A percentile compares a stretch with the other conserved stretches of the same genome.
These are phyloP conservation scores for Dilophus febrilis DNA, from an alignment of 2,888 invertebrate genomes.

Conservation along the genomic window DNA sequence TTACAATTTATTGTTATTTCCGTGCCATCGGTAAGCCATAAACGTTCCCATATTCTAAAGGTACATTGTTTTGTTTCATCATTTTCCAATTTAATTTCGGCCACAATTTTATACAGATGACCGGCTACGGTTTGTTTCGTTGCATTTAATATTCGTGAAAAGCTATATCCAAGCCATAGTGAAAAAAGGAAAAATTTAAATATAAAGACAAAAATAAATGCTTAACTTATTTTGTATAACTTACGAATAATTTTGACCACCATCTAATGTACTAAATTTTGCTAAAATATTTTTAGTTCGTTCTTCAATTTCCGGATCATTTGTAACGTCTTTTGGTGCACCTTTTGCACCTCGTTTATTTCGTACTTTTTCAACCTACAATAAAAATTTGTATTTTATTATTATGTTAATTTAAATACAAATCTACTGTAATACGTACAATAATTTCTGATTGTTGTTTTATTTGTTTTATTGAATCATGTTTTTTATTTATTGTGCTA, in stretches of 20 bases:
- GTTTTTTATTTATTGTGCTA: too few relatives aligned
- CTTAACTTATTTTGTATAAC: neutral
- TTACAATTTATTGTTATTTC: slow-evolving; percentile 24
- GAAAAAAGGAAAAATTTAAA: too few relatives aligned
- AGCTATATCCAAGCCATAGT: slow-evolving; percentile 14
- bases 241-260: neutral
- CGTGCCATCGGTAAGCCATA: slow-evolving; percentile 31
- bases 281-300: too few relatives aligned
- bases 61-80: slow-evolving; percentile 26
- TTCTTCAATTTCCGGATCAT: too few relatives aligned
- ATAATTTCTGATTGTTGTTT: too few relatives aligned
- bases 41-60: slow-evolving; percentile 34
- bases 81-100: slow-evolving; percentile 22
- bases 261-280: neutral
- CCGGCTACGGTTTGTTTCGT: slow-evolving; percentile 37
- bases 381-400: too few relatives aligned
- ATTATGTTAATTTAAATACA: too few relatives aligned
- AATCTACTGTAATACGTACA: too few relatives aligned
- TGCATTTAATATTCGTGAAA: slow-evolving; percentile 25
- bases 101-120: slow-evolving; percentile 28
- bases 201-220: too few relatives aligned
- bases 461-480: neutral
- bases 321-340: neutral
- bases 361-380: too few relatives aligned
- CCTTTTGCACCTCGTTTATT: neutral